Percentiles rank a stretch among this genome's conserved stretches.
Conservation (phyloP, 2,113 vertebrate genomes). For the Haliaeetus leucogaster region DNA sequence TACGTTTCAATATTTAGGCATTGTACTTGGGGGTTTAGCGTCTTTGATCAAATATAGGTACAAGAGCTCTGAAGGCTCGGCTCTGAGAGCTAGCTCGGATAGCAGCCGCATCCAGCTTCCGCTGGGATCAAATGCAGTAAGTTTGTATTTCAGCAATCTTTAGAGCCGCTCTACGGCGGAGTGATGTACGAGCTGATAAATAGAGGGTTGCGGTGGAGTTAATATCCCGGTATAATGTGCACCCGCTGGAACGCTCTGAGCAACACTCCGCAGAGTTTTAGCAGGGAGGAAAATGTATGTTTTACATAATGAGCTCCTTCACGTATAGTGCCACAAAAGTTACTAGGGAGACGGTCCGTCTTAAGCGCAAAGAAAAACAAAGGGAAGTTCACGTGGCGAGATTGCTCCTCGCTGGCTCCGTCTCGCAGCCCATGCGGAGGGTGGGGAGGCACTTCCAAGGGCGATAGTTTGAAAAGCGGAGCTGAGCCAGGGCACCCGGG, state of each 20-base stretch:
- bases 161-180: neutral
- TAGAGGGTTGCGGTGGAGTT: neutral
- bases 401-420: neutral
- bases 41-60: conserved; percentile 8
- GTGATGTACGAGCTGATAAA: conserved; percentile 5
- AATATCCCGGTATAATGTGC: neutral
- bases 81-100: neutral
- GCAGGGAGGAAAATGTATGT: neutral
- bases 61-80: neutral
- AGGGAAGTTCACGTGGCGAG: conserved; percentile 18
- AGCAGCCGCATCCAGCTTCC: conserved; percentile 6
- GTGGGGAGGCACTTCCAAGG: conserved; percentile 7
- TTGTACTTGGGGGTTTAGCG: neutral
- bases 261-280: neutral
- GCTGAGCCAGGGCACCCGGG: neutral
- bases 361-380: conserved; percentile 33
- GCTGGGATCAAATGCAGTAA: conserved; percentile 4
- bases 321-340: conserved; percentile 27
- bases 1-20: neutral
- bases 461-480: neutral
- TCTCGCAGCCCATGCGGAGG: neutral
- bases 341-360: conserved; percentile 45
- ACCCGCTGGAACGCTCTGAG: neutral
- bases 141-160: conserved; percentile 44
- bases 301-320: conserved; percentile 39